These are phyloP conservation scores for Aphidius ervi DNA, from an alignment of 1,140 invertebrate species.

Conservation along the genomic window DNA sequence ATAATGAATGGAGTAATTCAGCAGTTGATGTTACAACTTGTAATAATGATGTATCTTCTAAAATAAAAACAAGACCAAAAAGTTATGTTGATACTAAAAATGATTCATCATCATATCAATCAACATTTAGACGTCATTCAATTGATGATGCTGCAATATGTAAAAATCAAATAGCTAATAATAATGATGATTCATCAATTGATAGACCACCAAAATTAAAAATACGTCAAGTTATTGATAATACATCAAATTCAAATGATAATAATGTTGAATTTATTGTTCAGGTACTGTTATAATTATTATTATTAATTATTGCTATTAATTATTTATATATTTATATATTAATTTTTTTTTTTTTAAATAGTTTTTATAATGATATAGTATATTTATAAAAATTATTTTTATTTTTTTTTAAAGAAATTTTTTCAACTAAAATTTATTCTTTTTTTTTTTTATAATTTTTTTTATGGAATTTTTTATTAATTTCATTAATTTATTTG, in stretches of 20 bases:
- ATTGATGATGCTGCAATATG: conserved; percentile 27
- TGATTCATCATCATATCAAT: conserved; percentile 16
- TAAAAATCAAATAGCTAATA: background rate
- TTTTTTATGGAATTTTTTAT: no score
- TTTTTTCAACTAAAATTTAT: conserved; percentile 25
- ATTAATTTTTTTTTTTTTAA: no score
- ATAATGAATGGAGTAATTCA: conserved; percentile 31
- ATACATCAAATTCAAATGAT: conserved; percentile 37
- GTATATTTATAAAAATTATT: no score
- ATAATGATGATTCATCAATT: background rate
- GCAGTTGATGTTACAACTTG: conserved; percentile 30
- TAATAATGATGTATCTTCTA: conserved; percentile 2
- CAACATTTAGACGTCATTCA: conserved; percentile 31
- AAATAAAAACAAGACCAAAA: conserved; percentile 24
- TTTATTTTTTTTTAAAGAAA: conserved; percentile 27
- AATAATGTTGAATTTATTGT: conserved; percentile 50
- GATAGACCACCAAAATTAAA: conserved; percentile 41
- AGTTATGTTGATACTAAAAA: conserved; percentile 36
- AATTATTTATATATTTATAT: no score
- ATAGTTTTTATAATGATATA: no score
- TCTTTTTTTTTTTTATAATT: background rate
- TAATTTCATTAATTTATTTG: background rate
- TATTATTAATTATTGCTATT: no score
- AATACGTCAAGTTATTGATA: conserved; percentile 47
- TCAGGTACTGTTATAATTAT: conserved; percentile 33